Percentiles rank a stretch among this genome's conserved stretches.
Evolutionary conservation across 2,113 vertebrate genomes (phyloP).

Genomic region (Apaloderma vittatum): DNA sequence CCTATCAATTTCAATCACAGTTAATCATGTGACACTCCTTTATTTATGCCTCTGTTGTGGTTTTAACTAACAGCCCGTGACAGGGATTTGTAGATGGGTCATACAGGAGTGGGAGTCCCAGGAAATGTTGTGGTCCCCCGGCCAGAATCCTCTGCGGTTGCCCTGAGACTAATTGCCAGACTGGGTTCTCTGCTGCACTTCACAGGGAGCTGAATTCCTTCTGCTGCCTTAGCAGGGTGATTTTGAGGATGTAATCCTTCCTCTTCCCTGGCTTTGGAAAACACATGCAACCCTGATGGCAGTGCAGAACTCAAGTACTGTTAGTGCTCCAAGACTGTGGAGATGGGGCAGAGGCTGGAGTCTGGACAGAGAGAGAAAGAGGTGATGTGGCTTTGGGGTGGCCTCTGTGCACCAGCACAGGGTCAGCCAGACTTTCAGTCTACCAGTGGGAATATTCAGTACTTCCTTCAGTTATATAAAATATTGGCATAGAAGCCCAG

Average conservation of each 20-base stretch:
- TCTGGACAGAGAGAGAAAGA: neutral
- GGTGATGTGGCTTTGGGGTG: conserved; percentile 35
- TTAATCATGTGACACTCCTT: conserved; percentile 38
- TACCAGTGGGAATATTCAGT: conserved; percentile 39
- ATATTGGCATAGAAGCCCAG: conserved; percentile 45
- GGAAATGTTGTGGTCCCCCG: neutral
- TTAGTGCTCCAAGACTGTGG: neutral
- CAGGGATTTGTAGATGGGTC: conserved; percentile 37
- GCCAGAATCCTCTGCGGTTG: neutral
- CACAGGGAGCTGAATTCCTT: conserved; percentile 12
- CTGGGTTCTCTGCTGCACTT: neutral
- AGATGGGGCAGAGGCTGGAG: neutral
- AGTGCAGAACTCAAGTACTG: neutral
- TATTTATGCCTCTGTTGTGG: conserved; percentile 13
- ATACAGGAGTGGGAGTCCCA: neutral
- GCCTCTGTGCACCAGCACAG: conserved; percentile 28
- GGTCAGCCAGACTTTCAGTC: conserved; percentile 41
- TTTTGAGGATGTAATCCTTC: neutral
- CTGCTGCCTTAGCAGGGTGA: neutral
- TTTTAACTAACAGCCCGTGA: conserved; percentile 26
- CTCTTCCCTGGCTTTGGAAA: neutral
- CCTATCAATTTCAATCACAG: conserved; percentile 51
- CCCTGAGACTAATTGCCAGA: neutral
- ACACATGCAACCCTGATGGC: neutral
- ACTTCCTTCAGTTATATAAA: conserved; percentile 65